Base-by-base conservation (phyloP, 1,140 invertebrate genomes). In the Euschistus heros region DNA sequence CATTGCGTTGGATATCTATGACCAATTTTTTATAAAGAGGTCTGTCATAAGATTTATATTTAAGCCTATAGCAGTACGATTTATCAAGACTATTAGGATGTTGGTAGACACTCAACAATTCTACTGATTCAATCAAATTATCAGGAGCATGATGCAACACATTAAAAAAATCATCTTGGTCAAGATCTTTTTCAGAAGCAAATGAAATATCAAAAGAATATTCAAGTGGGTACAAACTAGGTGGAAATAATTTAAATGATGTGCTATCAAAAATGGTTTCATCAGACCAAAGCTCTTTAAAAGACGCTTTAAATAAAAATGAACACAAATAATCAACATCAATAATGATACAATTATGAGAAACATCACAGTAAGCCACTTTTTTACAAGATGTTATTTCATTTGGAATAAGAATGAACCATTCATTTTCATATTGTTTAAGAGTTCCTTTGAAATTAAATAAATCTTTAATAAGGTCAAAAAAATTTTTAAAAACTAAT, bases 161-260 rank as follows among this genome's bases (percentile, higher is more conserved):
- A 18, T 55, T 42, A 67, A 71, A 75, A 60, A 79, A 76, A 62
- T 72, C 62, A n/a, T 62, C 17, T 54, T 64, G 62, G 52, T 64
- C 61, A 68, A 75, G 75, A 52, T 72, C 33, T 60, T 55, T n/a
- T 14, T 64, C 57, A 3, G 72, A 57, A 17, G 59, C 55, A 26
- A 78, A 72, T 64, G 73, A 73, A 57, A 79, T 68, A 66, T 79
- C 77, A 65, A 78, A 77, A 57, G 27, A 61, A 67, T 74, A 77
- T 20, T 17, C 47, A 22, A 67, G 69, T 17, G 75, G 71, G 68
- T 71, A 73, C n/a, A 68, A 46, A 44, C 50, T 18, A 14, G 54
- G 50, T 0, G 52, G 18, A 60, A 18, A 20, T 14, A 60, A 57
- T 22, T 5, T 30, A 4, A 15, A 33, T 52, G 15, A 10, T 18